Conservation (phyloP, 2,113 vertebrate genomes). For the Anarhynchus alexandrinus region DNA sequence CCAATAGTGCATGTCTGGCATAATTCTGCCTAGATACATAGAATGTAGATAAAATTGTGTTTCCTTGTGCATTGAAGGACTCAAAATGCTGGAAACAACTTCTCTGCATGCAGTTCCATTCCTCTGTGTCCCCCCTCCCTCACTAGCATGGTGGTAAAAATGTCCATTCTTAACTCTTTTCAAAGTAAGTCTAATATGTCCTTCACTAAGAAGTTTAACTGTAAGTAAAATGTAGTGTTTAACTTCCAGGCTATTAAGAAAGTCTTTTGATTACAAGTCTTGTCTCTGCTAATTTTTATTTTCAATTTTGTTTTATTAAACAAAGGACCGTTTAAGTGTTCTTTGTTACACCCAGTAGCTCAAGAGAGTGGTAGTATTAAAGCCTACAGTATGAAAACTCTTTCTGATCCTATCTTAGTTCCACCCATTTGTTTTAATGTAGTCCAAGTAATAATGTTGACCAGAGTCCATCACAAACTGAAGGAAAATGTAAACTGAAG, state of each 20-base stretch:
- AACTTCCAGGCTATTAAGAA: background rate
- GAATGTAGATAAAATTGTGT: background rate
- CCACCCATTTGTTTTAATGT: background rate
- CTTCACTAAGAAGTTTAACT: background rate
- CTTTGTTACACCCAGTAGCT: background rate
- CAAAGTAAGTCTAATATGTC: background rate
- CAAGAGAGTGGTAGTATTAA: background rate
- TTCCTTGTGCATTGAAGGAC: background rate
- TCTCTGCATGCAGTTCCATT: background rate
- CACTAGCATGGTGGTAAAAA: background rate
- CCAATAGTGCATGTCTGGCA: background rate
- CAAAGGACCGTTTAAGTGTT: background rate
- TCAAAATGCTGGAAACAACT: background rate
- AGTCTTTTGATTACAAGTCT: background rate
- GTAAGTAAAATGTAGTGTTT: background rate
- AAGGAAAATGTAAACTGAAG: background rate
- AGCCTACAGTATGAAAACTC: background rate
- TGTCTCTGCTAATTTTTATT: background rate
- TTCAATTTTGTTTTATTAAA: background rate
- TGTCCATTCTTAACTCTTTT: background rate
- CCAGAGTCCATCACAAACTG: background rate
- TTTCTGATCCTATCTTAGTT: background rate
- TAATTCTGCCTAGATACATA: background rate
- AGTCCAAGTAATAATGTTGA: background rate
- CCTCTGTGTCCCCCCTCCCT: background rate